Conservation (phyloP, 2,797 vertebrate genomes). For the Tragopan temminckii region DNA sequence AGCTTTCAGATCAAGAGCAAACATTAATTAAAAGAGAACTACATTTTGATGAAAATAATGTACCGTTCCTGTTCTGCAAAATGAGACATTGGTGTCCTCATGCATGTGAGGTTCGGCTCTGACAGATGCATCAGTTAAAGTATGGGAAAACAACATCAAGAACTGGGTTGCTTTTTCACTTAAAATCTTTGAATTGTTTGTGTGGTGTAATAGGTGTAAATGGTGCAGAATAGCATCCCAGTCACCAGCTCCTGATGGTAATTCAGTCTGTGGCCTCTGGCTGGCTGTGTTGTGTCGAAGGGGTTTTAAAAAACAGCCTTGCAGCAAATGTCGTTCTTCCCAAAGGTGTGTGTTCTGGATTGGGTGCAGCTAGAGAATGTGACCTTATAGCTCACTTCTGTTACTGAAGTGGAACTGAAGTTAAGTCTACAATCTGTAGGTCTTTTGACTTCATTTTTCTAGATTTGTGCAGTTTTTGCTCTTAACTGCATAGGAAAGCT, state of each 20-base stretch:
- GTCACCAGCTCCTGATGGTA: background rate
- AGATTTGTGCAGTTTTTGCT: background rate
- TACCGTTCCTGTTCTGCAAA: background rate
- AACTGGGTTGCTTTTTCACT: too few relatives aligned
- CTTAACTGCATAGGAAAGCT: background rate
- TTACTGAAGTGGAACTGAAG: background rate
- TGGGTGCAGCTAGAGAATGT: background rate
- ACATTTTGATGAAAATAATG: background rate
- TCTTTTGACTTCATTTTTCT: background rate
- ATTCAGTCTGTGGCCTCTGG: too few relatives aligned
- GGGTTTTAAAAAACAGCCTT: background rate
- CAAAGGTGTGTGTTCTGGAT: background rate
- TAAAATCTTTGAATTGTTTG: background rate
- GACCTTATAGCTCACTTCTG: background rate
- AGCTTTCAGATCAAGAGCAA: too few relatives aligned
- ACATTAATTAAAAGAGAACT: background rate
- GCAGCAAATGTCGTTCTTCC: background rate
- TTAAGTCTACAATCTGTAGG: background rate
- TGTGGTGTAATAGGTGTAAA: background rate
- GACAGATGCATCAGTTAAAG: background rate
- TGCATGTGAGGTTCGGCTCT: background rate
- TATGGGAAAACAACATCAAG: background rate
- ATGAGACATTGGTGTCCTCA: rapidly evolving
- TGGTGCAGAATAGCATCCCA: background rate
- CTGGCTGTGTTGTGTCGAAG: background rate